A percentile compares a stretch with the other conserved stretches of the same genome.
phyloP scores from a whole-genome alignment of 2,888 invertebrate species.

The Mellilla xanthometata region DNA sequence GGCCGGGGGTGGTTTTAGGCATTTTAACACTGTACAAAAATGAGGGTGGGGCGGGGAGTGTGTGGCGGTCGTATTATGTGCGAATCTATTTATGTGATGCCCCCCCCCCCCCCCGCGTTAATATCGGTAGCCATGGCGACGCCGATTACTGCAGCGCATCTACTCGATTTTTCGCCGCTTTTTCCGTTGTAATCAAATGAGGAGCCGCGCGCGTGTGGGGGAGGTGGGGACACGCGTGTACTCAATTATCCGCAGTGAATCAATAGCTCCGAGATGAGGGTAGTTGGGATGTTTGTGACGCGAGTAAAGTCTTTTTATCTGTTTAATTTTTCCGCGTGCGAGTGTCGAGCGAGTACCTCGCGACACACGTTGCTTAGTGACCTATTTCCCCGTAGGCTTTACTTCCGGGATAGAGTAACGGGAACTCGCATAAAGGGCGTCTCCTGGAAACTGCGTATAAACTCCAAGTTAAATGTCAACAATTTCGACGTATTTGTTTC shows the following conservation, averaged over 20 bases:
- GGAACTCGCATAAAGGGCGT: constrained; percentile 1
- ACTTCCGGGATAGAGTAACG: constrained; percentile 8
- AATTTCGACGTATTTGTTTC: background rate
- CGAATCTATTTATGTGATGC: constrained; percentile 78
- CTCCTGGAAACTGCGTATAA: background rate
- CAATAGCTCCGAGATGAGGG: constrained; percentile 81
- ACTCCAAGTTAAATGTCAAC: background rate
- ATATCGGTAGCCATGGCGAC: constrained; percentile 77
- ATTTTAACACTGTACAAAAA: constrained; percentile 81
- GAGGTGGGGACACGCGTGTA: constrained; percentile 74
- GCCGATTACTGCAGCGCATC: constrained; percentile 78
- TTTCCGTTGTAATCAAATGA: constrained; percentile 83
- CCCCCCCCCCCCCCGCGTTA: constrained; percentile 64
- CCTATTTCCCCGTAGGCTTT: constrained; percentile 34
- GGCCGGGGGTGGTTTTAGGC: constrained; percentile 70
- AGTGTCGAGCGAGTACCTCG: constrained; percentile 11
- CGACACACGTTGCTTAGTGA: constrained; percentile 22
- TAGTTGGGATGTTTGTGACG: constrained; percentile 73
- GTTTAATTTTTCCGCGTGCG: constrained; percentile 49
- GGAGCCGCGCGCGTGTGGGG: constrained; percentile 68
- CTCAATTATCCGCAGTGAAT: constrained; percentile 83
- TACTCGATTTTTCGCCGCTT: constrained; percentile 81
- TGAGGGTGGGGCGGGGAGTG: constrained; percentile 58
- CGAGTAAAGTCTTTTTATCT: constrained; percentile 65
- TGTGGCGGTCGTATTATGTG: constrained; percentile 78